phyloP scores from a whole-genome alignment of 1,140 invertebrate genomes.

The Centruroides vittatus region DNA sequence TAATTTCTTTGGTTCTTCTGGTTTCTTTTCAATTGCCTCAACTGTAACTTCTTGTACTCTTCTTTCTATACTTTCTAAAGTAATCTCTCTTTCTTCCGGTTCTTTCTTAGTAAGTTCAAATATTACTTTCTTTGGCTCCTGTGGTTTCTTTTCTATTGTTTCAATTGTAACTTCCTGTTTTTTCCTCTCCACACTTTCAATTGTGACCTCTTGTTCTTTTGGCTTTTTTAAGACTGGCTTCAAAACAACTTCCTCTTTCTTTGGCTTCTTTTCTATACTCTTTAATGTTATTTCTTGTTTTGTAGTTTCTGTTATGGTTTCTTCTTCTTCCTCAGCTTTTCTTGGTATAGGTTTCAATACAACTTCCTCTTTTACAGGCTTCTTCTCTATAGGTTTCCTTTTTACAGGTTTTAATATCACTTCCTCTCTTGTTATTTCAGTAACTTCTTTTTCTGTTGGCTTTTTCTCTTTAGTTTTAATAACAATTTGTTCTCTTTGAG shows the following conservation, averaged over 20 bases:
- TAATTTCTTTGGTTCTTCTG: no score
- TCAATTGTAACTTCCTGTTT: not conserved
- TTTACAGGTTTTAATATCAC: not conserved
- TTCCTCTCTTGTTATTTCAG: not conserved
- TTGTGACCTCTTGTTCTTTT: not conserved
- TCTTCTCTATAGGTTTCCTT: conserved; percentile 2
- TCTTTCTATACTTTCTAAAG: not conserved
- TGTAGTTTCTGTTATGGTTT: not conserved
- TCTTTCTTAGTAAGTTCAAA: not conserved
- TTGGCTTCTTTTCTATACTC: conserved; percentile 9
- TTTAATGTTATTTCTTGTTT: conserved; percentile 1
- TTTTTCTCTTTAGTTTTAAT: conserved; percentile 3
- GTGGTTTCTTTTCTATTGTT: conserved; percentile 7
- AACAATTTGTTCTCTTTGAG: not conserved
- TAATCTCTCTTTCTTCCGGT: not conserved
- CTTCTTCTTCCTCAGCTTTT: conserved; percentile 4
- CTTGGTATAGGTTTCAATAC: not conserved
- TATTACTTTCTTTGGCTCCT: not conserved
- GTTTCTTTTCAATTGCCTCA: conserved; percentile 1
- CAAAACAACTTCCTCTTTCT: conserved; percentile 4
- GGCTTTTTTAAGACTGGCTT: conserved; percentile 1
- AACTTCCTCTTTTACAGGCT: not conserved
- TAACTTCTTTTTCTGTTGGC: not conserved
- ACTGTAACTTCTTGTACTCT: conserved; percentile 5
- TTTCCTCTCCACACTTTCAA: not conserved